These are phyloP conservation scores for Epirrhoe tristata DNA, from an alignment of 2,888 invertebrate species.

Conservation along the genomic window DNA sequence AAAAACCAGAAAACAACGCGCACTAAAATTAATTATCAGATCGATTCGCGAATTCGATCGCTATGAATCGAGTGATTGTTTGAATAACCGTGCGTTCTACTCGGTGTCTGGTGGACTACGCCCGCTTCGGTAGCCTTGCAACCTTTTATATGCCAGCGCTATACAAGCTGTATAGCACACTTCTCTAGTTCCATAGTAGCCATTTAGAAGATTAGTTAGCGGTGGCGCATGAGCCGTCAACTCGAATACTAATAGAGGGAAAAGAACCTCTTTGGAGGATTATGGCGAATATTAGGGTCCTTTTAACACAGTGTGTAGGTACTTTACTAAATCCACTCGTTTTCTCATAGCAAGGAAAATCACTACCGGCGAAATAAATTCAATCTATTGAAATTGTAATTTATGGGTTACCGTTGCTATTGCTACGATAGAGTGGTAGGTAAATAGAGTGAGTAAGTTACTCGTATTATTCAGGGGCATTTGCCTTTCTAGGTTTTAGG, in stretches of 20 bases:
- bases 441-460: background rate
- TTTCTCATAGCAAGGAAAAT: background rate
- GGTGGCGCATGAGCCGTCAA: constrained; percentile 65
- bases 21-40: constrained; percentile 24
- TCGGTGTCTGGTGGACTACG: constrained; percentile 65
- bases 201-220: constrained; percentile 65
- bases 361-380: no score
- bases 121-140: constrained; percentile 63
- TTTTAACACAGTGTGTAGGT: constrained; percentile 12
- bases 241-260: constrained; percentile 55
- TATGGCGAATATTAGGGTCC: background rate
- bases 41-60: constrained; percentile 15
- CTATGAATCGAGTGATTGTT: constrained; percentile 15
- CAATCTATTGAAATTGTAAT: no score
- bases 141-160: constrained; percentile 68
- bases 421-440: background rate
- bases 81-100: constrained; percentile 51
- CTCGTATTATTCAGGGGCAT: background rate
- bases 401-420: background rate
- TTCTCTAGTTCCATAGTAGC: constrained; percentile 58
- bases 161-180: constrained; percentile 43
- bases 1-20: constrained; percentile 23
- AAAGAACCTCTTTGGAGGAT: constrained; percentile 25
- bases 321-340: background rate
- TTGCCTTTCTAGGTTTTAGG: constrained; percentile 1